phyloP scores from a whole-genome alignment of 1,140 invertebrate genomes.

The Drosophila bifasciata region DNA sequence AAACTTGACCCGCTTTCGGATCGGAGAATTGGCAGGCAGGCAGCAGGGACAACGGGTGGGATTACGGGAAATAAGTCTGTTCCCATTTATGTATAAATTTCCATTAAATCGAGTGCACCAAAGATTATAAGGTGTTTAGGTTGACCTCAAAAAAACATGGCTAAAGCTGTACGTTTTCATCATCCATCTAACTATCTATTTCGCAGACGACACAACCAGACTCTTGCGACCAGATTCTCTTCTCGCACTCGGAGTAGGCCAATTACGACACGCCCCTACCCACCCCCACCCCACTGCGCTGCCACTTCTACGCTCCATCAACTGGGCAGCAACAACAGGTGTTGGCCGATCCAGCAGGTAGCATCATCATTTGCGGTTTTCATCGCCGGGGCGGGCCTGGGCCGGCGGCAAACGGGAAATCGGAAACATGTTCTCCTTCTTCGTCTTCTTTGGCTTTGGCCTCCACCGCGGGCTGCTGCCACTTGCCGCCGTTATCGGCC shows the following conservation, averaged over 20 bases:
- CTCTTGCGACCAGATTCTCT: slow-evolving; percentile 11
- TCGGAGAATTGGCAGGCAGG: slow-evolving; percentile 44
- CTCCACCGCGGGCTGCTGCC: slow-evolving; percentile 19
- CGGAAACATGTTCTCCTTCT: slow-evolving; percentile 79
- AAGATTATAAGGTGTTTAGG: background rate
- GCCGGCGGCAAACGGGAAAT: slow-evolving; percentile 67
- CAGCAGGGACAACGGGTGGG: too few relatives aligned
- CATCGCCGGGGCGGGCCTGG: slow-evolving; percentile 26
- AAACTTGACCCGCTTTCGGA: slow-evolving; percentile 71
- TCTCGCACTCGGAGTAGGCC: slow-evolving; percentile 50
- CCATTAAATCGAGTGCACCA: background rate
- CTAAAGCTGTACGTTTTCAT: background rate
- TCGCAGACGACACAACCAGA: slow-evolving; percentile 20
- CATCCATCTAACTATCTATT: slow-evolving; percentile 37
- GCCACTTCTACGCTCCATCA: slow-evolving; percentile 10
- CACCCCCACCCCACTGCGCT: background rate
- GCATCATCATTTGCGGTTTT: slow-evolving; percentile 74
- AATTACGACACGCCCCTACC: slow-evolving; percentile 53
- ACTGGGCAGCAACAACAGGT: slow-evolving; percentile 37
- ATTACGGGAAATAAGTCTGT: slow-evolving; percentile 6
- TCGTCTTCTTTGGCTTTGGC: slow-evolving; percentile 2
- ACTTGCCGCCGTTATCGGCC: slow-evolving; percentile 52
- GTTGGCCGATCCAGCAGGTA: slow-evolving; percentile 32
- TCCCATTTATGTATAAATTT: slow-evolving; percentile 19
- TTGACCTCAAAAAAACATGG: slow-evolving; percentile 16